Evolutionary conservation across 2,888 invertebrate genomes (phyloP).

Genomic region (Troides oblongomaculatus): DNA sequence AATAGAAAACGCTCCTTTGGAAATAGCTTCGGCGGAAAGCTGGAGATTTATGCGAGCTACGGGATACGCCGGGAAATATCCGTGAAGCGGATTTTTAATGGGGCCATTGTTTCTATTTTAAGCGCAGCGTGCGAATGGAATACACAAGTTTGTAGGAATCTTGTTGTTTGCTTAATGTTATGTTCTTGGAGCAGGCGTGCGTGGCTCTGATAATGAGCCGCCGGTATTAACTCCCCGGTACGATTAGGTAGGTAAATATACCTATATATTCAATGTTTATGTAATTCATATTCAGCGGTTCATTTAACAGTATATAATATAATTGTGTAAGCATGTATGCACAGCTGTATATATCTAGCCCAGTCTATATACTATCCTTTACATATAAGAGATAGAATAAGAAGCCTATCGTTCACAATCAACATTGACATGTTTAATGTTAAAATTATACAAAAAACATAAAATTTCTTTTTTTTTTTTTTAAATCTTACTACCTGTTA

Average conservation of each 20-base stretch:
- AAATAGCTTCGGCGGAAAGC: conserved; percentile 80
- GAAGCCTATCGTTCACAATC: no score
- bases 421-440: no score
- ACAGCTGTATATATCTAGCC: no score
- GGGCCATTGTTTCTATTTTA: conserved; percentile 78
- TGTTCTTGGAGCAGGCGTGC: conserved; percentile 38
- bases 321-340: no score
- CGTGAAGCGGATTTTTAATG: conserved; percentile 79
- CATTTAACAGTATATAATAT: neutral
- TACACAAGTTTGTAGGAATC: conserved; percentile 59
- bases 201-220: conserved; percentile 35
- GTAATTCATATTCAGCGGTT: neutral
- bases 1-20: conserved; percentile 80
- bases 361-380: no score
- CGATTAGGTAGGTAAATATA: neutral
- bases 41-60: conserved; percentile 76
- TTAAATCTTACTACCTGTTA: no score
- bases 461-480: no score
- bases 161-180: conserved; percentile 52
- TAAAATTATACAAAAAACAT: no score
- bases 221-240: conserved; percentile 17
- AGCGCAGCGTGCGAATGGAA: conserved; percentile 76
- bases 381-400: no score
- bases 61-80: conserved; percentile 77
- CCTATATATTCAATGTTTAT: neutral